phyloP scores from a whole-genome alignment of 2,888 invertebrate species.

The Zele albiditarsus region DNA sequence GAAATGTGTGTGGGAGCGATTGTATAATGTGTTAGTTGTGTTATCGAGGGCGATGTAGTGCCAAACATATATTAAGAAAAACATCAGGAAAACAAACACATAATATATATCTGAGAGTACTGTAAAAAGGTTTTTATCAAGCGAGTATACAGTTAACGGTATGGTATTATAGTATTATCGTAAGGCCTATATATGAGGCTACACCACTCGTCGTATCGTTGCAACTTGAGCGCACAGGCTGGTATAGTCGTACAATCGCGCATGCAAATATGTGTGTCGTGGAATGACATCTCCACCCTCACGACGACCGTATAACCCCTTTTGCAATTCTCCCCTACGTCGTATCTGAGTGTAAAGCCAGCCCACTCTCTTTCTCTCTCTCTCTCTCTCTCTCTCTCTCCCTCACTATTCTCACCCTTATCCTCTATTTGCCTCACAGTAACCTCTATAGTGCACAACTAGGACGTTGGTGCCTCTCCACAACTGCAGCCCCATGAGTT shows the following conservation, averaged over 20 bases:
- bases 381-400: not conserved
- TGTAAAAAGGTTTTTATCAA: not conserved
- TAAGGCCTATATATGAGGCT: slow-evolving; percentile 6
- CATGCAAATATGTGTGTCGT: slow-evolving; percentile 58
- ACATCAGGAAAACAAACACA: too few species aligned
- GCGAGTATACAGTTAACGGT: not conserved
- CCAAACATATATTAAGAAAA: too few species aligned
- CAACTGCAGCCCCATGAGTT: slow-evolving; percentile 13
- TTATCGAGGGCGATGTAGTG: too few species aligned
- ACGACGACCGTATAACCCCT: slow-evolving; percentile 45
- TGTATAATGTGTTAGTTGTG: not conserved
- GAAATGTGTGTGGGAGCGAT: not conserved
- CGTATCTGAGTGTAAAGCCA: slow-evolving; percentile 22
- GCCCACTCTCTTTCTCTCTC: not conserved
- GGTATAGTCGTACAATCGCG: slow-evolving; percentile 32
- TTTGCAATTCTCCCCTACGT: slow-evolving; percentile 50
- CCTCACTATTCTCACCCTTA: not conserved
- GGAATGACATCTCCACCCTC: slow-evolving; percentile 55
- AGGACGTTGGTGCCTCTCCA: slow-evolving; percentile 11
- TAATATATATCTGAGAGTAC: too few species aligned
- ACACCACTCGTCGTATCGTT: not conserved
- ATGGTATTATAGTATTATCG: slow-evolving; percentile 10
- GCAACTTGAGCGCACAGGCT: not conserved
- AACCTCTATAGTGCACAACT: not conserved
- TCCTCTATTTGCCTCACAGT: not conserved